These are phyloP conservation scores for Listrodromus nycthemerus DNA, from an alignment of 2,888 invertebrate genomes.

Conservation along the genomic window DNA sequence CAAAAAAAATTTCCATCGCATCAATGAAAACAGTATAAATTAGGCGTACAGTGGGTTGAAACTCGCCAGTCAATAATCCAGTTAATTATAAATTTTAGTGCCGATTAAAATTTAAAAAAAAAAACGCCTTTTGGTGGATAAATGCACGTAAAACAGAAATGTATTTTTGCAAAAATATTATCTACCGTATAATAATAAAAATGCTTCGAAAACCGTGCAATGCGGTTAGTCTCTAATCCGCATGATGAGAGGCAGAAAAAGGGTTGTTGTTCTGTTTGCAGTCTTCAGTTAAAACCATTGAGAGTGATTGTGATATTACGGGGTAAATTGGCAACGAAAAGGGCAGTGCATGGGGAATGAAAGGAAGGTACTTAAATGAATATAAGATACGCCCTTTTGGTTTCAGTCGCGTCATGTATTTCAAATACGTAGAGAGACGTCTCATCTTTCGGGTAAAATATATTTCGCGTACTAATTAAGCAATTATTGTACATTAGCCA, in stretches of 20 bases:
- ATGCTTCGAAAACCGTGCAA: neutral
- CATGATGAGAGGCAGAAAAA: neutral
- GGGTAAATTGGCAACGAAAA: constrained; percentile 39
- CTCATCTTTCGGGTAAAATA: too few relatives aligned
- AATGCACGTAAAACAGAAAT: neutral
- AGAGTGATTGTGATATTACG: constrained; percentile 1
- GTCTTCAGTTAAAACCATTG: constrained; percentile 51
- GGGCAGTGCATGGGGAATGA: neutral
- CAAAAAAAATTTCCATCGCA: neutral
- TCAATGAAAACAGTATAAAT: neutral
- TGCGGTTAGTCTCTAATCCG: neutral
- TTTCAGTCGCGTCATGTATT: too few relatives aligned
- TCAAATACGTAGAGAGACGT: too few relatives aligned
- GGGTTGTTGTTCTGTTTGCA: constrained; percentile 33
- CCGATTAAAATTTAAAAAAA: neutral
- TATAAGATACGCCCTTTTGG: too few relatives aligned
- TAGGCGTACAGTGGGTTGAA: neutral
- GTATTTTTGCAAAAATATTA: neutral
- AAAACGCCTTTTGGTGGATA: neutral
- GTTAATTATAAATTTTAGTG: neutral
- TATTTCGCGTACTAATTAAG: too few relatives aligned
- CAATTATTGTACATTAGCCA: too few relatives aligned
- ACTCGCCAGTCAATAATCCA: neutral
- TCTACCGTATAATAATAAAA: neutral
- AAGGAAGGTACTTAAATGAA: neutral